Evolutionary conservation across 1,140 invertebrate genomes (phyloP).

Genomic region (Drosophila murphyi): DNA sequence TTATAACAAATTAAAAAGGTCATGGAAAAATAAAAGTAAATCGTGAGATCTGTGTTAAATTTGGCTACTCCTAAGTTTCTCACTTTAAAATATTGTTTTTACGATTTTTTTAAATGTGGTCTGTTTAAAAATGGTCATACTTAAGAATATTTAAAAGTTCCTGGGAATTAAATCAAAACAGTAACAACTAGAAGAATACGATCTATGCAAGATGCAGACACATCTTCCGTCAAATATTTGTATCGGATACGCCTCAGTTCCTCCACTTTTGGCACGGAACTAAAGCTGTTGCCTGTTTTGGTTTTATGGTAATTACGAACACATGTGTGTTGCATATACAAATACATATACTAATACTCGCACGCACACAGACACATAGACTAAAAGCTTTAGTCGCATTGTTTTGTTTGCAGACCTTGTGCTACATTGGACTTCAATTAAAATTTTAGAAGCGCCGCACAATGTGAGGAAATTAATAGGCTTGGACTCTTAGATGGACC

Average conservation of each 20-base stretch:
- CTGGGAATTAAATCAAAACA: not conserved
- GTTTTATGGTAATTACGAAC: slow-evolving; percentile 58
- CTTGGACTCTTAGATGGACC: not conserved
- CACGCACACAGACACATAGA: not conserved
- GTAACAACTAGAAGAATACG: not conserved
- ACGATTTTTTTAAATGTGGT: not conserved
- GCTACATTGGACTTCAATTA: slow-evolving; percentile 47
- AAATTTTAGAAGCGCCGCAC: not conserved
- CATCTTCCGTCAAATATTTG: slow-evolving; percentile 5
- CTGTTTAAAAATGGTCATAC: not conserved
- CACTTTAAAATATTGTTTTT: too few species aligned
- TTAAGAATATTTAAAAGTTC: not conserved
- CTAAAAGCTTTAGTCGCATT: slow-evolving; percentile 39
- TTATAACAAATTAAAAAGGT: too few species aligned
- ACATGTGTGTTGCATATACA: slow-evolving; percentile 19
- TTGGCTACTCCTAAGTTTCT: too few species aligned
- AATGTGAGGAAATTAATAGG: slow-evolving; percentile 20
- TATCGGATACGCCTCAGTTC: slow-evolving; percentile 52
- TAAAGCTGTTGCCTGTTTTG: slow-evolving; percentile 35
- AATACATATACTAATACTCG: slow-evolving; percentile 5
- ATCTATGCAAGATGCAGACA: slow-evolving; percentile 27
- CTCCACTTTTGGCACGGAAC: slow-evolving; percentile 66
- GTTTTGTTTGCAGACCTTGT: slow-evolving; percentile 59
- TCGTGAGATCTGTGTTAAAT: not conserved
- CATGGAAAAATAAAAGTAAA: too few species aligned